Base-by-base conservation (phyloP, 1,140 invertebrate species). In the Conus ventricosus region DNA sequence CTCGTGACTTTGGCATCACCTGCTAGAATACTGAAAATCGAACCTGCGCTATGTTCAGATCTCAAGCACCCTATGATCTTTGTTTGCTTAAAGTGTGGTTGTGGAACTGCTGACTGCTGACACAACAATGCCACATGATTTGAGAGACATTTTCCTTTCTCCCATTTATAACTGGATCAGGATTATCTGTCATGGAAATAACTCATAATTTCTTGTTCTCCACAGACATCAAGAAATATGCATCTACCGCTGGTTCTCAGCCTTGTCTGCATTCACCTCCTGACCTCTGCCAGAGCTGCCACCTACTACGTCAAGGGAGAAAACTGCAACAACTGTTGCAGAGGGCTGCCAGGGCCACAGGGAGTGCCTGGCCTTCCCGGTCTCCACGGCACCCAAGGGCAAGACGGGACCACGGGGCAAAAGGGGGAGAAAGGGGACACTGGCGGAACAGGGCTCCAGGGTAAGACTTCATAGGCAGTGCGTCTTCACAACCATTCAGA, bases 301-400 rank as follows among this genome's bases (percentile, higher is more conserved):
- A 89, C 85, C 53, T 89, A 89, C 85, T 87, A 87, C 75, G 71
- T 57, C 8, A 81, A 89, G 78, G 78, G 85, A 39, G 60, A 86
- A 17, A 76, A 87, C 76, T 91, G 90, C 82, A 89, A 88, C 87
- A 54, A 89, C 39, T 92, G 91, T 86, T 91, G 91, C 82, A 63
- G 90, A 13, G 92, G 93, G 15, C 89, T 91, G 10, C 87, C 91
- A 10, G 93, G 93, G 4, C 90, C 89, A 3, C 89, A 90, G 7
- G 93, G 93, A 6, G 85, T 91, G 25, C 93, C 93, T 25, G 94
- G 94, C 15, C 85, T 93, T 25, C 92, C 91, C 15, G 93, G 94
- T 57, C 76, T 91, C 57, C 91, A 91, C 27, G 94, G 94, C 80
- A 78, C 84, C 13, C 88, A 87, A n/a, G 94, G 93, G 5, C 85